Conservation (phyloP, 2,888 invertebrate species). For the Geotrupes spiniger region DNA sequence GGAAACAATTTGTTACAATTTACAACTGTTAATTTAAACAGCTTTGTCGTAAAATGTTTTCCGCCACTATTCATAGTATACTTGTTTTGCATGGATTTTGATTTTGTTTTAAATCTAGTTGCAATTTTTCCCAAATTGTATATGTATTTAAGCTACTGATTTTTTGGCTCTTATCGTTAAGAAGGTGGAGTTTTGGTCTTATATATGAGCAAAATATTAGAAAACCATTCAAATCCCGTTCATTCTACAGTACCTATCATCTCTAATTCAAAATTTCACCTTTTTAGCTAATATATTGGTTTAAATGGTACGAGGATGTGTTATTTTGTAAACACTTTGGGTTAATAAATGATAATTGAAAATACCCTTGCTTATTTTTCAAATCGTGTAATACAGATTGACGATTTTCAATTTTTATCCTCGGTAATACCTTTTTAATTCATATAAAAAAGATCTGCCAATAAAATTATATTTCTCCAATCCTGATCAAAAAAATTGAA, state of each 20-base stretch:
- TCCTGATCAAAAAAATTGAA: too few species aligned
- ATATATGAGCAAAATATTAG: too few species aligned
- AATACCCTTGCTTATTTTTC: constrained; percentile 2
- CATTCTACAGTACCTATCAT: neutral
- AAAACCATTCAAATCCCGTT: too few species aligned
- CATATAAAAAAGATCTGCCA: too few species aligned
- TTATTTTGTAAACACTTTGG: constrained; percentile 18
- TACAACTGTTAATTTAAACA: neutral
- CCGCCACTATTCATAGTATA: neutral
- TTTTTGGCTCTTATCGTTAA: neutral
- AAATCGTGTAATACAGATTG: neutral
- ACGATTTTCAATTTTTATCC: too few species aligned
- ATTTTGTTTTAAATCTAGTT: neutral
- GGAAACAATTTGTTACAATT: neutral
- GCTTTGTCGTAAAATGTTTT: too few species aligned
- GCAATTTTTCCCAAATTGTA: neutral
- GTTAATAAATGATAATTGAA: constrained; percentile 16
- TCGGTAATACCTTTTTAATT: too few species aligned
- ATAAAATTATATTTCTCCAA: too few species aligned
- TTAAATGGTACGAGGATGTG: constrained; percentile 17
- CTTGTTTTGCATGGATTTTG: neutral
- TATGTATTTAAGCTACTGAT: neutral
- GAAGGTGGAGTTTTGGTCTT: neutral
- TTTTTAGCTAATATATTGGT: constrained; percentile 5
- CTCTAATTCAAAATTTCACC: constrained; percentile 1